Evolutionary conservation across 2,888 invertebrate species (phyloP), one percentile per base, ranked within the genome.

Genomic region (Parnassius smintheus): DNA sequence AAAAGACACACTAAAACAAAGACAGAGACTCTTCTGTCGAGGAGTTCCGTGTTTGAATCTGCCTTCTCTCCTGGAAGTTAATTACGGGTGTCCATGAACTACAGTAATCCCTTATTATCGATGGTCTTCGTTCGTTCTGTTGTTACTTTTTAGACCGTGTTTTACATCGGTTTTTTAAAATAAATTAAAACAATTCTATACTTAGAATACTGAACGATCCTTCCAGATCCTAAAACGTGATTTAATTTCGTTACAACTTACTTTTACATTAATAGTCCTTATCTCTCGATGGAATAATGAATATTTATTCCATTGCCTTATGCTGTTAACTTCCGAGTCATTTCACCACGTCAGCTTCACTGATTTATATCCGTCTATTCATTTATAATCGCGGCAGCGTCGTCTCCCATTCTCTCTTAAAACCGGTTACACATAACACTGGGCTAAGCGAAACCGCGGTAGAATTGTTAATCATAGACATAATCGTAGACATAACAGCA

Each of bases 401-500:
- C 12, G 46, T 52, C 13, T 55, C 50, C 52, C 49, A 56, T 56
- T 55, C 61, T 51, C 61, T 45, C 45, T 25, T 1, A 12, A 41
- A 46, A 55, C 45, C 54, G 13, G 35, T 49, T 18, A 22, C 50
- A 22, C 45, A 18, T 52, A 50, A 50, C n/a, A 18, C 56, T 18
- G 51, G 50, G 51, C 42, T 13, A 18, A 22, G 46, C 52, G 18
- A 42, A 22, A 58, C 54, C 53, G 52, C 13, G 25, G 13, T 41
- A 42, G 41, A 49, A 58, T 58, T 42, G 63, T 65, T 68, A 70
- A 74, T 72, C 67, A 65, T 42, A 10, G 18, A 18, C 49, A 60
- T n/a, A 42, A 42, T 44, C 45, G 18, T 62, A 44, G 44, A 35
- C 69, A 66, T 67, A 66, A 67, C 62, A 55, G 46, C 60, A 48